Percentiles rank a stretch among this genome's conserved stretches.
Conservation (phyloP, 2,113 vertebrate species). For the Carassius carassius region DNA sequence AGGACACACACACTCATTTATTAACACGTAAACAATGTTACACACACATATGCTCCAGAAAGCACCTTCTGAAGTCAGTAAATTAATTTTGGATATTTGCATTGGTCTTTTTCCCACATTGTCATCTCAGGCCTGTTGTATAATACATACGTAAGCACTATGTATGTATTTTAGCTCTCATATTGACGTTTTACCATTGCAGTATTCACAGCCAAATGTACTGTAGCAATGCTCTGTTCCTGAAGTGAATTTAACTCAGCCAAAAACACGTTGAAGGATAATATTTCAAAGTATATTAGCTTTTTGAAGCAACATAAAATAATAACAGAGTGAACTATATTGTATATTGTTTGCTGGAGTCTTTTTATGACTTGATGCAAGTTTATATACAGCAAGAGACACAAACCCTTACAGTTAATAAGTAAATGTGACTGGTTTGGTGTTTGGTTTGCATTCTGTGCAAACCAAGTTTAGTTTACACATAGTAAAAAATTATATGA, state of each 20-base stretch:
- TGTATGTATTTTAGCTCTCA: not conserved
- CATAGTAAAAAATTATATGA: too few species aligned
- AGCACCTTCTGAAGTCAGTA: not conserved
- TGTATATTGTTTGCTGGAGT: not conserved
- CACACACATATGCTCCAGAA: not conserved
- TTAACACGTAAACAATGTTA: not conserved
- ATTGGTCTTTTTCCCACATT: not conserved
- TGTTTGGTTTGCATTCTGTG: not conserved
- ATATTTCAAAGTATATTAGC: not conserved
- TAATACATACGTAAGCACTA: not conserved
- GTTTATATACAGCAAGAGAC: too few species aligned
- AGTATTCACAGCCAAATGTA: not conserved
- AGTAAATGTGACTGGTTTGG: too few species aligned
- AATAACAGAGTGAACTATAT: not conserved
- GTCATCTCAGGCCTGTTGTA: not conserved
- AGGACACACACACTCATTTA: constrained; percentile 18
- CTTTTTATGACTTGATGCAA: not conserved
- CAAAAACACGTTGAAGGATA: not conserved
- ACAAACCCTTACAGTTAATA: too few species aligned
- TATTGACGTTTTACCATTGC: not conserved
- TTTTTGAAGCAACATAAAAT: too few species aligned
- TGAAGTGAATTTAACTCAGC: not conserved
- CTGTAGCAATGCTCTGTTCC: not conserved
- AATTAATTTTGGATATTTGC: not conserved
- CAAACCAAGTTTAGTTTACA: not conserved